Evolutionary conservation across 2,797 vertebrate species (phyloP).

Genomic region (Phataginus tetradactyla): DNA sequence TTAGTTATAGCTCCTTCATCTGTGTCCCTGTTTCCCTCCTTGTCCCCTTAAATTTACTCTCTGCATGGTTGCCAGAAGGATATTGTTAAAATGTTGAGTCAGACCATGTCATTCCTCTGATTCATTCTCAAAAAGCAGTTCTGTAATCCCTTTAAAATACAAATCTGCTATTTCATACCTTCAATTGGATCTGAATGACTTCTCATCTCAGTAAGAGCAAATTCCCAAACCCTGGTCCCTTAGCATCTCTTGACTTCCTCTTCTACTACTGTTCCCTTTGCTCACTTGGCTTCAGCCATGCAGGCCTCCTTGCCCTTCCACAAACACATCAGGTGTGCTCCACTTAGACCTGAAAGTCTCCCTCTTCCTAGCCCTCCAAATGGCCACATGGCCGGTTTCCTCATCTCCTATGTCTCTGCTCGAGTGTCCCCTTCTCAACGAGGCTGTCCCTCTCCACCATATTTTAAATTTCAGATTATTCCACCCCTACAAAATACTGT

Average conservation of each 20-base stretch:
- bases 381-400: background rate
- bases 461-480: background rate
- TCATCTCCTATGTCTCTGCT: background rate
- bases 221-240: background rate
- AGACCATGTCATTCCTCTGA: background rate
- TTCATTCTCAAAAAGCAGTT: background rate
- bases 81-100: background rate
- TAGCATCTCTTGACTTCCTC: background rate
- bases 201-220: background rate
- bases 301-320: background rate
- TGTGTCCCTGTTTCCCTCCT: background rate
- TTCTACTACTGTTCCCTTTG: background rate
- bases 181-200: background rate
- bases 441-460: background rate
- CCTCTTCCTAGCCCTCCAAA: accelerated
- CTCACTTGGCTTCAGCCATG: background rate
- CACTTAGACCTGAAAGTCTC: background rate
- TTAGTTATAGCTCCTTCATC: background rate
- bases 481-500: background rate
- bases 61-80: background rate
- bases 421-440: background rate
- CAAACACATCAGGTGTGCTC: background rate
- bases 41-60: background rate
- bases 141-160: background rate
- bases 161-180: background rate